Evolutionary conservation across 1,140 invertebrate species (phyloP), one percentile per base, ranked within the genome.

Genomic region (Platorchestia sp.): DNA sequence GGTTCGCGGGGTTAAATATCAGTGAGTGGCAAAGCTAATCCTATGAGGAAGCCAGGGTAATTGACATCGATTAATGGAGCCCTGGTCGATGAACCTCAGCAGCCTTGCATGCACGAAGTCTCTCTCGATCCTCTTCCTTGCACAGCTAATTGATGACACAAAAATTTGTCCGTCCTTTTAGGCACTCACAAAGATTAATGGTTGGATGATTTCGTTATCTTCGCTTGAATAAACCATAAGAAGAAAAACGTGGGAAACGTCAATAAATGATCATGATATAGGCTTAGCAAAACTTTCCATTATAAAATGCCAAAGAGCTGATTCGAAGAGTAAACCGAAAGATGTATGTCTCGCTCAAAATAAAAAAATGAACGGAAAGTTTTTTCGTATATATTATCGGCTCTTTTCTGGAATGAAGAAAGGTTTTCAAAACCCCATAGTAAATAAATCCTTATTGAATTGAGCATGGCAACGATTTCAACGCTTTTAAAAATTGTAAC

Each of bases 61-160:
- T 89, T 89, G 87, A 89, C 87, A 42, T 89, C 41, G 87, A 89
- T 89, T 89, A 89, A 89, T 89, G 87, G 87, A 44, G 41, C 6
- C 27, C 87, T 42, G 87, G 43, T 89, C 87, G 87, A 89, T 89
- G 87, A 14, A 16, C 36, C 41, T 10, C 7, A 41, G 41, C 43
- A 42, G 87, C 87, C 41, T 41, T 42, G 87, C 87, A 89, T 89
- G 87, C 87, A 89, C n/a, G 87, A 27, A 75, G 27, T 19, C 59
- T 75, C 27, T 27, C 59, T 75, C 14, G 36, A 75, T 75, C 59
- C 59, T 75, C 59, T 19, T 6, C 47, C 59, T 75, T 75, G 59
- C 59, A 36, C 59, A 75, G 59, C 27, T 75, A 75, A 75, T 75
- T 75, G 59, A 75, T 75, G 59, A 75, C 27, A 75, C 59, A 3